These are phyloP conservation scores for Nemotelus pantherinus DNA, from an alignment of 2,888 invertebrate genomes.

Conservation along the genomic window DNA sequence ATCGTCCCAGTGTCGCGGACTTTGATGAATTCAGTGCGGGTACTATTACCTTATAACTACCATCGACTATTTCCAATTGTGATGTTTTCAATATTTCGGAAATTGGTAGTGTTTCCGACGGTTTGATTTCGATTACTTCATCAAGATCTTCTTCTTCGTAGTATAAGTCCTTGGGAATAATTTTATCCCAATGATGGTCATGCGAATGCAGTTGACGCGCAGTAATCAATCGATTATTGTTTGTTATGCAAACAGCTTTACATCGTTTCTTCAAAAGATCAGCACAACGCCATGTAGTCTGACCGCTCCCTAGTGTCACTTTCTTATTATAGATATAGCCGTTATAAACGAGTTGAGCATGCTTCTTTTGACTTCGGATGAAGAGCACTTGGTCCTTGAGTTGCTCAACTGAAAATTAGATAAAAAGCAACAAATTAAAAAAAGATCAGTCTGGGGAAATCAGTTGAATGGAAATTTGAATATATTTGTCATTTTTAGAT, in stretches of 20 bases:
- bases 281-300: conserved; percentile 53
- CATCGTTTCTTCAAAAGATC: conserved; percentile 52
- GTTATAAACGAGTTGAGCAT: conserved; percentile 55
- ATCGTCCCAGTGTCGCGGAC: conserved; percentile 2
- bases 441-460: not conserved
- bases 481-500: not conserved
- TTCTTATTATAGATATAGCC: conserved; percentile 55
- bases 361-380: conserved; percentile 55
- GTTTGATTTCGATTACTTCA: conserved; percentile 48
- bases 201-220: conserved; percentile 47
- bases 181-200: conserved; percentile 49
- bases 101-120: not conserved
- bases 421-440: not conserved
- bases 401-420: not conserved
- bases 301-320: conserved; percentile 50
- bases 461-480: not conserved
- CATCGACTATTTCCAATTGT: conserved; percentile 29
- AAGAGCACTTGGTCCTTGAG: conserved; percentile 49
- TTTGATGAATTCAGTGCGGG: conserved; percentile 14
- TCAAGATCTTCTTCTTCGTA: conserved; percentile 50
- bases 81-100: conserved; percentile 32
- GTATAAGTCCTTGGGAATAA: conserved; percentile 46
- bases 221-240: conserved; percentile 48
- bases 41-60: conserved; percentile 18
- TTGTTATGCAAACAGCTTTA: conserved; percentile 51